These are phyloP conservation scores for Limosa lapponica DNA, from an alignment of 2,797 vertebrate genomes.

Conservation along the genomic window DNA sequence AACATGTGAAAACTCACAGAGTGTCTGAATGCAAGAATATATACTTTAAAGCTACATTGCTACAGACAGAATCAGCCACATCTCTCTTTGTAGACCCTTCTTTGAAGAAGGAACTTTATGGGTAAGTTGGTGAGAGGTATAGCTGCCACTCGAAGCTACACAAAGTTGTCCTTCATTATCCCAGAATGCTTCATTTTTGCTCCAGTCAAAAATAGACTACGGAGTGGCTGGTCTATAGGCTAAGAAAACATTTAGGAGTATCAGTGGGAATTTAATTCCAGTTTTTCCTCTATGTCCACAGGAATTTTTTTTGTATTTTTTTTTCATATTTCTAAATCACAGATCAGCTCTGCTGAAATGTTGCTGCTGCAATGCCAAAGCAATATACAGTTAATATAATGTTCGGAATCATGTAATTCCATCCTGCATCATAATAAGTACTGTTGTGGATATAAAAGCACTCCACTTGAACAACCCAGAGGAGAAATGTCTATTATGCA, in stretches of 20 bases:
- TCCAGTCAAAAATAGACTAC: neutral
- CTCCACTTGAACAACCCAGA: neutral
- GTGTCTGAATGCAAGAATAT: neutral
- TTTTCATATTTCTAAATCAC: neutral
- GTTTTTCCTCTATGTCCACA: neutral
- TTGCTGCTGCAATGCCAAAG: neutral
- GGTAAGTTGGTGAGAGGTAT: neutral
- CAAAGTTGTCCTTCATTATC: neutral
- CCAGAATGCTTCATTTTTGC: neutral
- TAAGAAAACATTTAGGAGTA: neutral
- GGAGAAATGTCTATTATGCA: neutral
- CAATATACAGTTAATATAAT: neutral
- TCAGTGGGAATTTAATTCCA: neutral
- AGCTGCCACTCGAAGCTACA: neutral
- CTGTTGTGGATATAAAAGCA: neutral
- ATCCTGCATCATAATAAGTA: neutral
- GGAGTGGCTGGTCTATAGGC: neutral
- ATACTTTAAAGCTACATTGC: neutral
- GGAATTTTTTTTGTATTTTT: neutral
- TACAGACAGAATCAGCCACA: neutral
- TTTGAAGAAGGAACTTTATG: constrained; percentile 12
- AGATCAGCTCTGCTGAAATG: neutral
- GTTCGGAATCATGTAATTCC: neutral
- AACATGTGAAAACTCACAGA: neutral
- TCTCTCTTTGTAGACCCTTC: neutral